Evolutionary conservation across 2,797 vertebrate genomes (phyloP).

Genomic region (Labroides dimidiatus): DNA sequence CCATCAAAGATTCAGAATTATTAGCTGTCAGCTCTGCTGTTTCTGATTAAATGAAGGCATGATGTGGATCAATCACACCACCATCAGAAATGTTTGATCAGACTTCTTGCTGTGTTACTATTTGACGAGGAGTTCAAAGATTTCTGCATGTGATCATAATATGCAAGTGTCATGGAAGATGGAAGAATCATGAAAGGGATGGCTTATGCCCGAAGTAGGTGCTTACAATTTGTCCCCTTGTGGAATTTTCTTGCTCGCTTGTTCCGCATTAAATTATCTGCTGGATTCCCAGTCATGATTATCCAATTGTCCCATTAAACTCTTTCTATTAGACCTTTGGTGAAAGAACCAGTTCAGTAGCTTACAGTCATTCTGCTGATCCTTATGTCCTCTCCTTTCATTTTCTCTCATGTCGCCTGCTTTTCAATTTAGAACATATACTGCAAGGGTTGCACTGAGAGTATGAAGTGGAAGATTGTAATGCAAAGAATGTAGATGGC

Average conservation of each 20-base stretch:
- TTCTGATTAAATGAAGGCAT: conserved; percentile 62
- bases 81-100: conserved; percentile 63
- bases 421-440: conserved; percentile 11
- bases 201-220: conserved; percentile 68
- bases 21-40: conserved; percentile 62
- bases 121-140: conserved; percentile 70
- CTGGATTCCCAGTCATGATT: conserved; percentile 79
- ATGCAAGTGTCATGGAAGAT: conserved; percentile 64
- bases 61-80: conserved; percentile 53
- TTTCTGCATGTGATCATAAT: conserved; percentile 71
- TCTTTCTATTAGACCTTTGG: conserved; percentile 64
- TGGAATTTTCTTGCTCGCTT: conserved; percentile 80
- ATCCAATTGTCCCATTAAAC: conserved; percentile 76
- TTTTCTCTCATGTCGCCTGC: conserved; percentile 20
- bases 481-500: conserved; percentile 17
- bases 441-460: neutral
- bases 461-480: neutral
- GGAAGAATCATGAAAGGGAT: conserved; percentile 54
- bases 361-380: conserved; percentile 32
- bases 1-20: conserved; percentile 44
- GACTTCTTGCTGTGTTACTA: conserved; percentile 58
- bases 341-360: conserved; percentile 69
- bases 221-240: conserved; percentile 82
- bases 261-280: conserved; percentile 82
- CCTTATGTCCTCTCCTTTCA: conserved; percentile 23